A percentile compares a stretch with the other conserved stretches of the same genome.
Conservation (phyloP, 2,888 invertebrate species). For the Thysanoteuthis rhombus region DNA sequence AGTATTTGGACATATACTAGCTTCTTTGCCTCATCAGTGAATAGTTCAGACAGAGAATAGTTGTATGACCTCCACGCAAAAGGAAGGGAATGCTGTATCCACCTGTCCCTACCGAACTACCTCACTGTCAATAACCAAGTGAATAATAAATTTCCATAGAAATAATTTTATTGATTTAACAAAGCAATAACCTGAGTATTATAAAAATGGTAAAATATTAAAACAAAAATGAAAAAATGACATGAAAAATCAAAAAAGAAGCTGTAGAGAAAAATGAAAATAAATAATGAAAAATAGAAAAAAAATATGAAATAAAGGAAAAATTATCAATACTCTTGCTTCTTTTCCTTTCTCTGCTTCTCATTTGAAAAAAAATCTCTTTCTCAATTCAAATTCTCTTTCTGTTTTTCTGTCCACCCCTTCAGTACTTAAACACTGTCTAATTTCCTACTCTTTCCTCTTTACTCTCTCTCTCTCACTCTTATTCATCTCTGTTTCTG, state of each 20-base stretch:
- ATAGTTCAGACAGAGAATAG: too few relatives aligned
- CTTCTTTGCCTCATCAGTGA: too few relatives aligned
- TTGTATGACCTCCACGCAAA: too few relatives aligned
- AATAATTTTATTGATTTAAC: not conserved
- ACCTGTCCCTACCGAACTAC: too few relatives aligned
- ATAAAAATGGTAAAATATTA: too few relatives aligned
- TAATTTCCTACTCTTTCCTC: too few relatives aligned
- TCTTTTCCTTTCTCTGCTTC: not conserved
- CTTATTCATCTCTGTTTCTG: not conserved
- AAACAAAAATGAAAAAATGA: not conserved
- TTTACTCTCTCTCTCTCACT: not conserved
- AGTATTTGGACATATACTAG: too few relatives aligned
- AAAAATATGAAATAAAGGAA: too few relatives aligned
- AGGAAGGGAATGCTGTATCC: too few relatives aligned
- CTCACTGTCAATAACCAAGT: not conserved
- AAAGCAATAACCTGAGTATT: not conserved
- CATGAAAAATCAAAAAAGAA: too few relatives aligned
- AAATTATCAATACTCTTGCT: not conserved
- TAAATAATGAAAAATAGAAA: not conserved
- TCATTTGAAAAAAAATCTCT: too few relatives aligned
- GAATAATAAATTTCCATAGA: slow-evolving; percentile 12
- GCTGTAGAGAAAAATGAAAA: too few relatives aligned
- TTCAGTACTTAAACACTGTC: not conserved
- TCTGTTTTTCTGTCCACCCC: not conserved
- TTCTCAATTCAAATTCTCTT: not conserved